Base-by-base conservation (phyloP, 2,797 vertebrate species). In the Lacerta agilis region DNA sequence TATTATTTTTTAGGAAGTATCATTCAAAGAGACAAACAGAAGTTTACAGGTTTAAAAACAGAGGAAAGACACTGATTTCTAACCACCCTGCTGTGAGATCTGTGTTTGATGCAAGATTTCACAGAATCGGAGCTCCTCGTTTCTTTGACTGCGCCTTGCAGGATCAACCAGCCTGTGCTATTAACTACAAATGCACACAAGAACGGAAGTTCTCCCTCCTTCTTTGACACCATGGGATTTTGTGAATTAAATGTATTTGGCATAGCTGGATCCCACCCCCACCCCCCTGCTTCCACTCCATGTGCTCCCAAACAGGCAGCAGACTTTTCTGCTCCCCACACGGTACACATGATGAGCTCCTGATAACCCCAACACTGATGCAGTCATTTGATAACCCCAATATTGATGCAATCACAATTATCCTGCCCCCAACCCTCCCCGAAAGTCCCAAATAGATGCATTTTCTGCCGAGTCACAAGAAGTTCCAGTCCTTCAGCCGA, bases 401-500 rank as follows among this genome's bases (percentile, higher is more conserved):
- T 3, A 67, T n/a, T 11, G 13, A 49, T 20, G n/a, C 58, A 82
- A 5, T 66, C 76, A 33, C 15, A 9, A 86, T 38, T 36, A 67
- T 29, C 2, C 78, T 3, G 29, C 2, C 6, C 36, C 13, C 4
- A 9, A n/a, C 36, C n/a, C 33, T 1, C 18, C 55, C 15, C 7
- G 1, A 8, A 25, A 79, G 25, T 43, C 58, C 76, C 25, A 84
- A 89, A 78, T 1, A 49, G 27, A 25, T 11, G 1, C 5, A 2
- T 86, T 78, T 90, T 80, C 64, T 78, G 86, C 69, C 82, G 72
- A 78, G 27, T 81, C 33, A 38, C 5, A 33, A 55, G 20, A 7
- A 25, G 4, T 55, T 75, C 55, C 18, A 43, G 55, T 36, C 27
- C 58, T 67, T 67, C 2, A 1, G 1, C 43, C 58, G 81, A 25